Base-by-base conservation (phyloP, 2,797 vertebrate species). In the Choloepus didactylus region DNA sequence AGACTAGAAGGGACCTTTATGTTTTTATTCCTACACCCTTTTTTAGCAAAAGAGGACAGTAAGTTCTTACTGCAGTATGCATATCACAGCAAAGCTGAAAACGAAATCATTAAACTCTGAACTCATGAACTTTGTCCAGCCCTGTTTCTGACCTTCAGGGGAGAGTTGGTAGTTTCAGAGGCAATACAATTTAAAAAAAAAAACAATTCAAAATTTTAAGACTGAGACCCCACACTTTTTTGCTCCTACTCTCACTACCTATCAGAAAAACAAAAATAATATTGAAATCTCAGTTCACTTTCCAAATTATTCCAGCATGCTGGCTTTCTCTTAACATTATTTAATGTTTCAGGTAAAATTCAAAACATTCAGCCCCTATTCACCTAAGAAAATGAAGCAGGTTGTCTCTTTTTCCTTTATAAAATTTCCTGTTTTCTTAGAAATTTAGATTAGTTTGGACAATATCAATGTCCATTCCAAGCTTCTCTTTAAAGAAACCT, bases 271-370 rank as follows among this genome's bases (percentile, higher is more conserved):
- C 21, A 87, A 91, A 93, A 90, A 59, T 46, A 46, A 66, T 3
- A 76, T n/a, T 80, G 38, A 93, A 89, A 59, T 93, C 41, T 54
- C 56, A 93, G 49, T 46, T 56, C 35, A 72, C 11, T 94, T 93
- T 72, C 38, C 89, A 75, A 67, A 56, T 76, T 80, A 81, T 38
- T 89, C 67, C 67, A n/a, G 2, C 59, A 23, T 35, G 35, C 35
- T 35, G 35, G 23, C 31, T 76, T 93, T 70, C 70, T 54, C 76
- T 89, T 91, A 41, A 67, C 31, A 44, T 41, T 44, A 86, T 25
- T 66, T 91, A 87, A 51, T 46, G 9, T 85, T 91, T 86, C 46
- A 66, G 12, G 35, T 35, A 35, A 35, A 35, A 35, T 35, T 35
- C 35, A 31, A 67, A 94, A 67, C 2, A n/a, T 29, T 38, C 21